These are phyloP conservation scores for Dromiciops gliroides DNA, from an alignment of 2,113 vertebrate genomes.

Conservation along the genomic window DNA sequence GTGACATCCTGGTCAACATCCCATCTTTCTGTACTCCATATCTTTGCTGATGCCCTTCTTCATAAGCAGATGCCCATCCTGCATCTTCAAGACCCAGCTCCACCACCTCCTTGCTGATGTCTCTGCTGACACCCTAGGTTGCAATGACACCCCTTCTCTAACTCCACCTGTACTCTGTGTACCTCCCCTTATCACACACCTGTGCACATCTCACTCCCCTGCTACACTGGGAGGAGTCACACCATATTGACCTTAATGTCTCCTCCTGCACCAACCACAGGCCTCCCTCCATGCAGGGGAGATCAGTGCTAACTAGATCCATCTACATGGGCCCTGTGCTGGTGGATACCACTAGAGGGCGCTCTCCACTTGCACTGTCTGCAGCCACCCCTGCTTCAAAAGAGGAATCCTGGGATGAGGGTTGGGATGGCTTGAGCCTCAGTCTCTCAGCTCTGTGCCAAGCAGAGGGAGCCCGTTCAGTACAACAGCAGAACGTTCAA, in stretches of 20 bases:
- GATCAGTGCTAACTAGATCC: neutral
- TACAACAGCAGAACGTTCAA: neutral
- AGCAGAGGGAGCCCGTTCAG: neutral
- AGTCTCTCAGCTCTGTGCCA: neutral
- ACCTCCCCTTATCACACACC: neutral
- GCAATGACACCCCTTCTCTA: neutral
- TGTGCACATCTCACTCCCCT: neutral
- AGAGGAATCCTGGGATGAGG: neutral
- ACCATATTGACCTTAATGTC: neutral
- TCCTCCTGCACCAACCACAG: neutral
- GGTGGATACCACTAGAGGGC: neutral
- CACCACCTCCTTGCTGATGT: neutral
- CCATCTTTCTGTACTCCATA: neutral
- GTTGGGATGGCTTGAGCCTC: neutral
- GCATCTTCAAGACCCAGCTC: neutral
- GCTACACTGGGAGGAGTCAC: neutral
- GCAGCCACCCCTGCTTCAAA: neutral
- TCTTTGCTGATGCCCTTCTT: neutral
- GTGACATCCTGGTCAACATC: neutral
- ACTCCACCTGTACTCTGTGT: neutral
- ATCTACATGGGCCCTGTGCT: neutral
- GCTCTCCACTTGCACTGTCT: neutral
- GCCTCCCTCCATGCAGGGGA: fast-evolving
- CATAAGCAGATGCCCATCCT: neutral
- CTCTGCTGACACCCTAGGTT: neutral